Percentiles rank a stretch among this genome's conserved stretches.
These are phyloP conservation scores for Drymonia ruficornis DNA, from an alignment of 2,888 invertebrate species.

Conservation along the genomic window DNA sequence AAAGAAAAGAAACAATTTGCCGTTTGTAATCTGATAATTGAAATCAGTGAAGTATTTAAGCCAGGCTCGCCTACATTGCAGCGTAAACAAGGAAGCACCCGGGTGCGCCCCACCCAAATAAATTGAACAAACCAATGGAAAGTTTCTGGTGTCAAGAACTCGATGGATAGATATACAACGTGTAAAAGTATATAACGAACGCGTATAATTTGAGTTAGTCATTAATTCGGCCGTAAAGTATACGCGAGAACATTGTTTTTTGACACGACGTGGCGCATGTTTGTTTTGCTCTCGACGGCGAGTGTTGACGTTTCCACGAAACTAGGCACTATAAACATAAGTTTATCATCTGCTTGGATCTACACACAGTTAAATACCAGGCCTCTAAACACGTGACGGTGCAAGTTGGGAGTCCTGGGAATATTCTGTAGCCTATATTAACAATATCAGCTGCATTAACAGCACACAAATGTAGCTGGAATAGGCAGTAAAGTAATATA, in stretches of 20 bases:
- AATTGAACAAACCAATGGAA: neutral
- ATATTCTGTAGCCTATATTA: neutral
- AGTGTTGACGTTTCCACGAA: conserved; percentile 36
- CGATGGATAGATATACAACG: conserved; percentile 31
- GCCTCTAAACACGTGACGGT: conserved; percentile 13
- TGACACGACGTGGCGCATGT: conserved; percentile 17
- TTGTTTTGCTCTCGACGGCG: conserved; percentile 36
- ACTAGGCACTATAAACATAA: conserved; percentile 31
- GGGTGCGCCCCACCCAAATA: neutral
- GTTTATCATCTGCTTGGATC: conserved; percentile 29
- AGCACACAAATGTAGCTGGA: neutral
- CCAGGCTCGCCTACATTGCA: neutral
- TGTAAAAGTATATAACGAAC: conserved; percentile 36
- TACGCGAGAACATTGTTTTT: conserved; percentile 15
- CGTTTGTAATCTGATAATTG: neutral
- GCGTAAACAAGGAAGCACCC: neutral
- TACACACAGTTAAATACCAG: conserved; percentile 21
- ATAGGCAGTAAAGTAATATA: neutral
- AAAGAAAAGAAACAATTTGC: neutral
- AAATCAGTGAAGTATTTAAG: neutral
- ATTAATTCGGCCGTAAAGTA: conserved; percentile 36
- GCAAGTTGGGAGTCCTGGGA: conserved; percentile 1
- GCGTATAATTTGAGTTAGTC: conserved; percentile 40
- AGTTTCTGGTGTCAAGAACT: conserved; percentile 21
- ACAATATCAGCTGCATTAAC: neutral